These are phyloP conservation scores for Alviniconcha strummeri DNA, from an alignment of 2,888 invertebrate species.

Conservation along the genomic window DNA sequence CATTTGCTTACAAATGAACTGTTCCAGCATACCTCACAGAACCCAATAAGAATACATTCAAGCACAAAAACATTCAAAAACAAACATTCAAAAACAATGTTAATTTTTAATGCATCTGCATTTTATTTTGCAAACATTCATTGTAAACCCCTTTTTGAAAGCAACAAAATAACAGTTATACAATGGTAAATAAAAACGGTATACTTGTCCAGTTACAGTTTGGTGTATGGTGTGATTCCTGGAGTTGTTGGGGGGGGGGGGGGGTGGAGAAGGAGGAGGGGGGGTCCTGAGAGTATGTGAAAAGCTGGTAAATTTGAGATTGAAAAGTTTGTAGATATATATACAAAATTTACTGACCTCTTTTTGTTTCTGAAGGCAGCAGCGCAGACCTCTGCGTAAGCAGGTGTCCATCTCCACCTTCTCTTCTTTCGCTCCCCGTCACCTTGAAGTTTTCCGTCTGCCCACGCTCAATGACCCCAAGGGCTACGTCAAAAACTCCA, in stretches of 20 bases:
- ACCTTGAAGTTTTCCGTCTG: conserved; percentile 41
- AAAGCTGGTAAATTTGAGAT: too few relatives aligned
- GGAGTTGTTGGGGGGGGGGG: too few relatives aligned
- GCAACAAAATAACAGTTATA: too few relatives aligned
- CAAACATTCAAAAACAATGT: neutral
- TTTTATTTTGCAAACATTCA: too few relatives aligned
- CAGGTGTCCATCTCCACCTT: conserved; percentile 46
- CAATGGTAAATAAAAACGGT: too few relatives aligned
- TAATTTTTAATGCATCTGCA: neutral
- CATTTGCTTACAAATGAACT: neutral
- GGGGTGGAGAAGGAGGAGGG: too few relatives aligned
- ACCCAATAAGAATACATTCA: neutral
- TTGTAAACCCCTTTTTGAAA: too few relatives aligned
- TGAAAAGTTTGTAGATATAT: too few relatives aligned
- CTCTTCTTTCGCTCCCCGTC: conserved; percentile 34
- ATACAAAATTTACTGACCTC: too few relatives aligned
- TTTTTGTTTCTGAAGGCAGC: conserved; percentile 24
- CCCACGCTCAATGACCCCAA: conserved; percentile 42
- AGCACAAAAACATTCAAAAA: neutral
- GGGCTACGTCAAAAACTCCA: conserved; percentile 37
- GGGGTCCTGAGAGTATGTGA: too few relatives aligned
- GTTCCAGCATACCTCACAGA: conserved; percentile 2
- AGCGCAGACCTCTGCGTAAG: conserved; percentile 35
- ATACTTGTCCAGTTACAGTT: too few relatives aligned
- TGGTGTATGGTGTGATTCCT: too few relatives aligned